phyloP scores from a whole-genome alignment of 2,888 invertebrate genomes.

The Pristionchus exspectatus region DNA sequence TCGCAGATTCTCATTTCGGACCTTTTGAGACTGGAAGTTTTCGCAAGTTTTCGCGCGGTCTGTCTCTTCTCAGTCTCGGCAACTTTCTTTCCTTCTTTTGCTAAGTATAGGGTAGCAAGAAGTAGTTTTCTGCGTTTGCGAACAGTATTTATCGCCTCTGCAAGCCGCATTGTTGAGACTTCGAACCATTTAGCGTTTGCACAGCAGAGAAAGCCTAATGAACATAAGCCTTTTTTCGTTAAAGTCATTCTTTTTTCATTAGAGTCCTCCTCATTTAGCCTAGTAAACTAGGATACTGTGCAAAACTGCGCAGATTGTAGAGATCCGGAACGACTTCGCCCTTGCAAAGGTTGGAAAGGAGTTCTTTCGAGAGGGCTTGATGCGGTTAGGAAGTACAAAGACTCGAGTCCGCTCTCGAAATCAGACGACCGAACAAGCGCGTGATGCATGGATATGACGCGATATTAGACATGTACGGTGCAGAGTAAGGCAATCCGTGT shows the following conservation, averaged over 20 bases:
- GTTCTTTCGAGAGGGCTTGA: neutral
- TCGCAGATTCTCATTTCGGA: neutral
- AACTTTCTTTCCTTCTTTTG: neutral
- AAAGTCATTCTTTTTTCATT: too few species aligned
- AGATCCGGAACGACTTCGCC: neutral
- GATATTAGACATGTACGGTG: neutral
- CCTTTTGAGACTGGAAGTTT: neutral
- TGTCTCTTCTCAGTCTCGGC: neutral
- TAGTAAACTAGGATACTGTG: too few species aligned
- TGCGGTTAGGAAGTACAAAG: slow-evolving; percentile 24
- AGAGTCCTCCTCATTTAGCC: too few species aligned
- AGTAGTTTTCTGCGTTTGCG: neutral
- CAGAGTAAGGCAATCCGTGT: neutral
- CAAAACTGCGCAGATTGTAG: too few species aligned
- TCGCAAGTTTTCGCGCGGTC: neutral
- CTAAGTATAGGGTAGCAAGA: neutral
- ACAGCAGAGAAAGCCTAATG: too few species aligned
- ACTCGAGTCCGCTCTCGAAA: neutral
- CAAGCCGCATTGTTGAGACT: neutral
- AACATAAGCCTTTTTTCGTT: too few species aligned
- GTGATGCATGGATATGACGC: neutral
- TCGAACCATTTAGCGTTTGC: neutral
- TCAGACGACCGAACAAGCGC: neutral
- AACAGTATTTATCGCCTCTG: neutral
- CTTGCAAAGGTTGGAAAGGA: neutral